Percentiles rank a stretch among this genome's conserved stretches.
These are phyloP conservation scores for Hypsopygia costalis DNA, from an alignment of 2,888 invertebrate genomes.

Conservation along the genomic window DNA sequence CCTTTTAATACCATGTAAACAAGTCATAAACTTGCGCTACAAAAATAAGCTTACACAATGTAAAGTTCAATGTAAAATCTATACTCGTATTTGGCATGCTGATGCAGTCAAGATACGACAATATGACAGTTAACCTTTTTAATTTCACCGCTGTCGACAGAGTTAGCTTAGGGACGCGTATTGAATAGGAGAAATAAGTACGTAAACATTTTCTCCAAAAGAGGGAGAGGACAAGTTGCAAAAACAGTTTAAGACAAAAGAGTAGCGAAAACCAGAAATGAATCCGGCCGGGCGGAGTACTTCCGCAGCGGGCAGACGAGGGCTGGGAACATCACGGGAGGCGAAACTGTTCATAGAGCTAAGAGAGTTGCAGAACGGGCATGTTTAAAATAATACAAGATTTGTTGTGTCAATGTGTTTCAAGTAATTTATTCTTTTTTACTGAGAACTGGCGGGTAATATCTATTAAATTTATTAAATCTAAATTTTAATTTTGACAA, in stretches of 20 bases:
- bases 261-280: slow-evolving; percentile 76
- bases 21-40: no score
- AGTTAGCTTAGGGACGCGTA: slow-evolving; percentile 15
- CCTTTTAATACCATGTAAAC: no score
- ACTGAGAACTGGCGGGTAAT: no score
- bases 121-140: slow-evolving; percentile 9
- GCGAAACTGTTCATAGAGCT: slow-evolving; percentile 35
- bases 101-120: not conserved
- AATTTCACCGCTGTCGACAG: slow-evolving; percentile 8
- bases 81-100: not conserved
- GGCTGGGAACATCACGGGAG: slow-evolving; percentile 52
- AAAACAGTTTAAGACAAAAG: slow-evolving; percentile 76
- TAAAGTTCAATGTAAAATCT: not conserved
- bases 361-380: slow-evolving; percentile 18
- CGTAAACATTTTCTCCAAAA: slow-evolving; percentile 38
- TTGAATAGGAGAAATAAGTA: slow-evolving; percentile 28
- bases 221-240: slow-evolving; percentile 60
- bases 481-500: no score
- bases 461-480: no score
- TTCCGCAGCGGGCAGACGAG: slow-evolving; percentile 52
- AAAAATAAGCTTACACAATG: no score
- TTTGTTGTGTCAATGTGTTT: no score
- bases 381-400: no score
- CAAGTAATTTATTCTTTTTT: no score
- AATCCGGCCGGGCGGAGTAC: slow-evolving; percentile 64